Conservation (phyloP, 2,797 vertebrate species). For the Poecilia picta region DNA sequence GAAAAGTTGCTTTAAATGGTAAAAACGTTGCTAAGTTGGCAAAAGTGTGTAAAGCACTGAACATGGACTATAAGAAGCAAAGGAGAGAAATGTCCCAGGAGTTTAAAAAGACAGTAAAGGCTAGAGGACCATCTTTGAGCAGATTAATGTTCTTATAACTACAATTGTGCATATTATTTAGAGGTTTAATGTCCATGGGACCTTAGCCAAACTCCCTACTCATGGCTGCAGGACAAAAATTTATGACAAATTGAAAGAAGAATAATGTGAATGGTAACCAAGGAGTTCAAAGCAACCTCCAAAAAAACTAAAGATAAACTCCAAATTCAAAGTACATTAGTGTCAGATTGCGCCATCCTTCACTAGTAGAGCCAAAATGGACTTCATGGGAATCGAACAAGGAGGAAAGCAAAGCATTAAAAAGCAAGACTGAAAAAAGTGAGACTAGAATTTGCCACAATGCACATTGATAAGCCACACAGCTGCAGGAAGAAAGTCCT, state of each 20-base stretch:
- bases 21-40: too few species aligned
- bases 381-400: neutral
- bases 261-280: neutral
- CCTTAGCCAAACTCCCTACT: neutral
- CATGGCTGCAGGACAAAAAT: neutral
- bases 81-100: neutral
- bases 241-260: neutral
- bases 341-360: neutral
- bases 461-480: neutral
- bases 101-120: neutral
- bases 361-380: neutral
- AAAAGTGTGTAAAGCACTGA: neutral
- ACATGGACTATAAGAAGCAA: neutral
- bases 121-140: neutral
- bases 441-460: neutral
- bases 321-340: neutral
- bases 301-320: neutral
- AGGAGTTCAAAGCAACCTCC: neutral
- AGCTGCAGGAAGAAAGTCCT: neutral
- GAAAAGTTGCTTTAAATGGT: too few species aligned
- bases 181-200: neutral
- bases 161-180: neutral
- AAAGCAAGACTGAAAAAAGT: neutral
- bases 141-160: neutral
- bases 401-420: neutral